Conservation (phyloP, 1,140 invertebrate genomes). For the Coboldia fuscipes region DNA sequence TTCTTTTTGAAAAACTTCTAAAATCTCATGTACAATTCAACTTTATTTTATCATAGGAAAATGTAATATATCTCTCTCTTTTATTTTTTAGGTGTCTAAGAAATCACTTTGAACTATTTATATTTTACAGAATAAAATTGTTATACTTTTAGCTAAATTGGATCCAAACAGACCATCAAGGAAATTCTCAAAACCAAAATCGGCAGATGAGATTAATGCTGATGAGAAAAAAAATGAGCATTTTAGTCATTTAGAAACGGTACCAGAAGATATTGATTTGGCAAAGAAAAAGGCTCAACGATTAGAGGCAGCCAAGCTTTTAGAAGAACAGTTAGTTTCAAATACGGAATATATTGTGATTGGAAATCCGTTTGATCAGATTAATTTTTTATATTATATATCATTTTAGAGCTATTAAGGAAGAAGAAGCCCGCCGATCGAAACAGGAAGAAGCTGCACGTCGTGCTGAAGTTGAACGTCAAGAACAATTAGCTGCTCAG, state of each 20-base stretch:
- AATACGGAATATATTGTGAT: background rate
- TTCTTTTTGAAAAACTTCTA: no score
- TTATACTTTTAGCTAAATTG: conserved; percentile 25
- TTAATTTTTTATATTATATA: background rate
- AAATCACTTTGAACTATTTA: background rate
- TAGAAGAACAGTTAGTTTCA: conserved; percentile 31
- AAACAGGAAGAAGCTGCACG: conserved; percentile 17
- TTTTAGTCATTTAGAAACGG: conserved; percentile 24
- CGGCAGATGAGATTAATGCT: conserved; percentile 27
- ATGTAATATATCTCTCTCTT: background rate
- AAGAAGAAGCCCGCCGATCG: conserved; percentile 23
- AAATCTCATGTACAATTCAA: no score
- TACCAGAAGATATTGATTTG: conserved; percentile 24
- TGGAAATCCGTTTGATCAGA: background rate
- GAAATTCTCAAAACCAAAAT: conserved; percentile 31
- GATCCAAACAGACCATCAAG: conserved; percentile 35
- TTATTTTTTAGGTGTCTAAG: background rate
- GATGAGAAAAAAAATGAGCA: conserved; percentile 27
- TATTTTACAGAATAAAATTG: background rate
- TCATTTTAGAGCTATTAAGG: conserved; percentile 17
- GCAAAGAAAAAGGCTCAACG: conserved; percentile 32
- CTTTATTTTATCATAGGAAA: background rate
- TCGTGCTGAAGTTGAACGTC: conserved; percentile 17
- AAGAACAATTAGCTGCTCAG: conserved; percentile 21
- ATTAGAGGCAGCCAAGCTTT: conserved; percentile 31